Conservation (phyloP, 1,140 invertebrate species). For the Drosophila truncata region DNA sequence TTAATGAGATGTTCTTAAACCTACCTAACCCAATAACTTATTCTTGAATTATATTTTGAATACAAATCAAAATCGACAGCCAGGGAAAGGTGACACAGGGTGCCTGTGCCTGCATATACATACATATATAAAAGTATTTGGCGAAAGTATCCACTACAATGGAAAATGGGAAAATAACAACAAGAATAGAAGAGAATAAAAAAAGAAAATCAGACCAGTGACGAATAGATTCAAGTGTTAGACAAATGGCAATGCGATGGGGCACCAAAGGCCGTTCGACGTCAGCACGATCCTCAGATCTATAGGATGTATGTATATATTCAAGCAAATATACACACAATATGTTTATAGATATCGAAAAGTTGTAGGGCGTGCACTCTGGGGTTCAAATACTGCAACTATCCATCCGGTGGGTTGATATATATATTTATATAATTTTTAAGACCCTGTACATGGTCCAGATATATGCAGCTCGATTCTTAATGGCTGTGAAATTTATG, state of each 20-base stretch:
- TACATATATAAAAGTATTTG: conserved; percentile 8
- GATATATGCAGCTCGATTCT: conserved; percentile 48
- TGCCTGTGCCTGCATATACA: neutral
- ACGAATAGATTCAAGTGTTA: conserved; percentile 70
- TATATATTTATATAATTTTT: conserved; percentile 1
- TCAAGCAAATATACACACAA: neutral
- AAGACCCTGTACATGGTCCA: conserved; percentile 5
- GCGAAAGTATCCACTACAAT: conserved; percentile 26
- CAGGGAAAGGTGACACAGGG: conserved; percentile 1
- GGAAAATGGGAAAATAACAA: conserved; percentile 25
- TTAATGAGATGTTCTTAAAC: neutral
- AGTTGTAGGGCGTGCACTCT: conserved; percentile 48
- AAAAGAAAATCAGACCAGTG: conserved; percentile 63
- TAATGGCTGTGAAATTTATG: conserved; percentile 80
- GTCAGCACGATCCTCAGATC: conserved; percentile 34
- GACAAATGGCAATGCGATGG: conserved; percentile 47
- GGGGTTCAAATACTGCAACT: conserved; percentile 50
- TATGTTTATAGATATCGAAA: neutral
- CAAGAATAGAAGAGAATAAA: conserved; percentile 28
- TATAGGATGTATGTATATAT: neutral
- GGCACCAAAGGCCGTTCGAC: conserved; percentile 51
- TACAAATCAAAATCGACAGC: neutral
- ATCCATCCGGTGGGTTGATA: conserved; percentile 1
- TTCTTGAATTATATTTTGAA: neutral
- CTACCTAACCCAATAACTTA: neutral